Conservation (phyloP, 2,797 vertebrate genomes). For the Cryptoprocta ferox region DNA sequence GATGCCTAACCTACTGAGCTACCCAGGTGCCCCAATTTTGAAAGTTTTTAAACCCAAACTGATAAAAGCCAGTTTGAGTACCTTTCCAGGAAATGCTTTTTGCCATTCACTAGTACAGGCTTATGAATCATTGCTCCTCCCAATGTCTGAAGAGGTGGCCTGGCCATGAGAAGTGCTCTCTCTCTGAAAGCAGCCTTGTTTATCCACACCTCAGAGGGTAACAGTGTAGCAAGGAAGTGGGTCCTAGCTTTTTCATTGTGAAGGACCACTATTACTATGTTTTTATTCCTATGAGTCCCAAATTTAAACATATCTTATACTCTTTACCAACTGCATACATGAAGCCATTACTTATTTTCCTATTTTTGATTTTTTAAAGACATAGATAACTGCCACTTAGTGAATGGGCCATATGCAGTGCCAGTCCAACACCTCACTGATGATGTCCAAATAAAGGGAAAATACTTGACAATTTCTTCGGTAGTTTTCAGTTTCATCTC, state of each 20-base stretch:
- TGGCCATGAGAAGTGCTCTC: not conserved
- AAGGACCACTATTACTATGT: not conserved
- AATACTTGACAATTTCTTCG: not conserved
- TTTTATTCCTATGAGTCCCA: not conserved
- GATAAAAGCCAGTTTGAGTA: not conserved
- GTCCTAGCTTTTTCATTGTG: not conserved
- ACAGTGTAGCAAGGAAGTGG: not conserved
- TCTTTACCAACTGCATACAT: not conserved
- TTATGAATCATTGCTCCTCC: not conserved
- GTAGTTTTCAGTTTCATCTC: not conserved
- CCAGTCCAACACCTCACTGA: not conserved
- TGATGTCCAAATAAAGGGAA: not conserved
- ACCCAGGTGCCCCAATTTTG: not conserved
- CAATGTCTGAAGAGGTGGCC: not conserved
- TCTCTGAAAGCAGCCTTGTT: not conserved
- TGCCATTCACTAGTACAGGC: not conserved
- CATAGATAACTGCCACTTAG: not conserved
- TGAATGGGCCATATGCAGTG: not conserved
- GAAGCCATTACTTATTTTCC: conserved; percentile 13
- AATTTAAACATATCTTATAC: not conserved
- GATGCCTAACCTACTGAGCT: no score
- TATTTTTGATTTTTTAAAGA: conserved; percentile 27
- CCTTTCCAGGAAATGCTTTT: conserved; percentile 2
- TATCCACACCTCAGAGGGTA: not conserved
- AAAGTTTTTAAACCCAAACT: not conserved